Evolutionary conservation across 2,113 vertebrate genomes (phyloP).

Genomic region (Proterorhinus semilunaris): DNA sequence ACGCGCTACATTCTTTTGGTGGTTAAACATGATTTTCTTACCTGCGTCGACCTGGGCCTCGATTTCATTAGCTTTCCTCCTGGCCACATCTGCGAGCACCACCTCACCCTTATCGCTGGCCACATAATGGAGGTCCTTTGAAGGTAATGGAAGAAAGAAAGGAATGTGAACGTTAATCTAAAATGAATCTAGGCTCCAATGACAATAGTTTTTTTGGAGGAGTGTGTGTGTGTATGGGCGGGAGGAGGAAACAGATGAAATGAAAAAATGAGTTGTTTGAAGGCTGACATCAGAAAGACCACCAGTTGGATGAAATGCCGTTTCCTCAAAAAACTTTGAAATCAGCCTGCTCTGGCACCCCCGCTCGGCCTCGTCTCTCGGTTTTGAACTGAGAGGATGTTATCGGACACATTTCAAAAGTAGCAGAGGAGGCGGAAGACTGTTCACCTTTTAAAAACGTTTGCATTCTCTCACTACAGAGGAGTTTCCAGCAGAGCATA

Average conservation of each 20-base stretch:
- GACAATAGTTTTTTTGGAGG: conserved; percentile 78
- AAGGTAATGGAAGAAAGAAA: conserved; percentile 89
- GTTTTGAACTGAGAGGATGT: conserved; percentile 68
- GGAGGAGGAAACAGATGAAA: conserved; percentile 67
- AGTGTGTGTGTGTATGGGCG: neutral
- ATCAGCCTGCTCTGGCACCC: conserved; percentile 54
- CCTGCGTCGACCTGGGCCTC: conserved; percentile 81
- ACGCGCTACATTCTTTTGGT: conserved; percentile 39
- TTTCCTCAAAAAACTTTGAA: conserved; percentile 74
- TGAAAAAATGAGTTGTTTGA: conserved; percentile 70
- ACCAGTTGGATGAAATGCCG: conserved; percentile 71
- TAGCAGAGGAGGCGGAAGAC: conserved; percentile 59
- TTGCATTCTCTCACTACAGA: conserved; percentile 63
- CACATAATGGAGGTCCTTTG: conserved; percentile 98
- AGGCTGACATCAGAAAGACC: conserved; percentile 72
- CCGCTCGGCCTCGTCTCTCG: conserved; percentile 40
- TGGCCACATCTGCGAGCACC: conserved; percentile 93
- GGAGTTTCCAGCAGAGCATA: conserved; percentile 65
- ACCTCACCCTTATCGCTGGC: conserved; percentile 94
- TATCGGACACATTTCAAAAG: conserved; percentile 74
- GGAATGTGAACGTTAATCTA: conserved; percentile 78
- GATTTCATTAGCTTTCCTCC: conserved; percentile 91
- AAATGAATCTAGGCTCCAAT: conserved; percentile 85
- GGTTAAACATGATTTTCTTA: conserved; percentile 59
- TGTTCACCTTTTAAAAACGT: conserved; percentile 71